Evolutionary conservation across 2,888 invertebrate genomes (phyloP).

Genomic region (Ectobius pallidus): DNA sequence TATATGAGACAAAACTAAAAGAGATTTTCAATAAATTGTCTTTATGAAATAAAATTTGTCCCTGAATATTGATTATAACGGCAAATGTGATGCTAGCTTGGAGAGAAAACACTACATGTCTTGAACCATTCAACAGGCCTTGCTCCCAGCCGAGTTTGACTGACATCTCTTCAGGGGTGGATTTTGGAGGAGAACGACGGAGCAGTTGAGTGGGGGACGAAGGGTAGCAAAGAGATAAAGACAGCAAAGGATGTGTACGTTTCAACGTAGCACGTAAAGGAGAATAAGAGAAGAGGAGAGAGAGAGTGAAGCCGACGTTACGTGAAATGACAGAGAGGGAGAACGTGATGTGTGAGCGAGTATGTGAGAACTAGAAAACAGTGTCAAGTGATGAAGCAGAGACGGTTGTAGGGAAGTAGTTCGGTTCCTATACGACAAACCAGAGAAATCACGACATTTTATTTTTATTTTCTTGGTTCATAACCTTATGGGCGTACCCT

Average conservation of each 20-base stretch:
- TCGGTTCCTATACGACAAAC: neutral
- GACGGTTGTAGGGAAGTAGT: neutral
- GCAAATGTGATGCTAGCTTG: neutral
- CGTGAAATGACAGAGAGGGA: slow-evolving; percentile 30
- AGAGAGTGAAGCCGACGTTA: slow-evolving; percentile 10
- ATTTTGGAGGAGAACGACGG: slow-evolving; percentile 17
- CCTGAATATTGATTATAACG: neutral
- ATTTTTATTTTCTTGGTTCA: too few species aligned
- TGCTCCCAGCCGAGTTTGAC: neutral
- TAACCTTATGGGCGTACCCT: too few species aligned
- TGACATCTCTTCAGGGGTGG: slow-evolving; percentile 27
- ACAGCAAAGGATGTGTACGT: slow-evolving; percentile 3
- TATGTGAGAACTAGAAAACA: slow-evolving; percentile 23
- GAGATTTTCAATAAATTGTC: too few species aligned
- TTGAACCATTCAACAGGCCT: slow-evolving; percentile 9
- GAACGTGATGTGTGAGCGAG: slow-evolving; percentile 24
- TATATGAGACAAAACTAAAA: too few species aligned
- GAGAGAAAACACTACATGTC: too few species aligned
- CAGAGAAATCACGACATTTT: neutral
- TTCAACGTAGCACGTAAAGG: neutral
- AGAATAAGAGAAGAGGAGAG: slow-evolving; percentile 1
- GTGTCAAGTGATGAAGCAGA: slow-evolving; percentile 5
- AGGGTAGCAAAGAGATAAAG: slow-evolving; percentile 10
- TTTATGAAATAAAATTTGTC: too few species aligned
- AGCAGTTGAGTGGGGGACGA: slow-evolving; percentile 6